Evolutionary conservation across 2,113 vertebrate species (phyloP).

Genomic region (Mohoua ochrocephala): DNA sequence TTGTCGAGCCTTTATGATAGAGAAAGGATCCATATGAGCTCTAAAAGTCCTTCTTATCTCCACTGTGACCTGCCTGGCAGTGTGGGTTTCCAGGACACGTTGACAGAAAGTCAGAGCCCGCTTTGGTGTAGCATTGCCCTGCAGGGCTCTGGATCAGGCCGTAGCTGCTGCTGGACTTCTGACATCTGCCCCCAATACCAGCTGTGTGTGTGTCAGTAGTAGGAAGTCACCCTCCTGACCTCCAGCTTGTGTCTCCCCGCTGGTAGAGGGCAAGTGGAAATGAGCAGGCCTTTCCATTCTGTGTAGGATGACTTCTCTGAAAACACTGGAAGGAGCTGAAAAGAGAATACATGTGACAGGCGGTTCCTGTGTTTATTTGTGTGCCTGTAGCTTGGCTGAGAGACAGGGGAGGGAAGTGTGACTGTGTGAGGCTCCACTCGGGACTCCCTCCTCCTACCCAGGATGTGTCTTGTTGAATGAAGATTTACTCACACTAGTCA

Average conservation of each 20-base stretch:
- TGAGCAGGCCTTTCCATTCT: neutral
- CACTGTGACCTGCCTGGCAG: neutral
- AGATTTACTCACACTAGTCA: neutral
- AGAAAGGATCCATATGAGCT: neutral
- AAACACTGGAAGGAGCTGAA: neutral
- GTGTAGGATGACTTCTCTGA: neutral
- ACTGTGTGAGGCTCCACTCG: neutral
- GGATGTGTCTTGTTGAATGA: neutral
- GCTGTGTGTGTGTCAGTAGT: neutral
- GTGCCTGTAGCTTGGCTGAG: neutral
- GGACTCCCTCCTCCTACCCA: neutral
- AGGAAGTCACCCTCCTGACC: neutral
- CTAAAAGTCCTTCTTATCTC: neutral
- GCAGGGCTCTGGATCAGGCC: neutral
- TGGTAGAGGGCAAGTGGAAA: neutral
- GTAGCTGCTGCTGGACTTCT: neutral
- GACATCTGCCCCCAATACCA: neutral
- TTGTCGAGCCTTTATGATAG: neutral
- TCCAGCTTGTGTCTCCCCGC: neutral
- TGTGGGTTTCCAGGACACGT: neutral
- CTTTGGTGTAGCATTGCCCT: neutral
- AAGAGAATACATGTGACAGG: neutral
- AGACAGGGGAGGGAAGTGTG: neutral
- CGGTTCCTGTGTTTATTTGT: neutral
- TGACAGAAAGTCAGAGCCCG: neutral